phyloP scores from a whole-genome alignment of 2,113 vertebrate genomes.

The Oncorhynchus masou region DNA sequence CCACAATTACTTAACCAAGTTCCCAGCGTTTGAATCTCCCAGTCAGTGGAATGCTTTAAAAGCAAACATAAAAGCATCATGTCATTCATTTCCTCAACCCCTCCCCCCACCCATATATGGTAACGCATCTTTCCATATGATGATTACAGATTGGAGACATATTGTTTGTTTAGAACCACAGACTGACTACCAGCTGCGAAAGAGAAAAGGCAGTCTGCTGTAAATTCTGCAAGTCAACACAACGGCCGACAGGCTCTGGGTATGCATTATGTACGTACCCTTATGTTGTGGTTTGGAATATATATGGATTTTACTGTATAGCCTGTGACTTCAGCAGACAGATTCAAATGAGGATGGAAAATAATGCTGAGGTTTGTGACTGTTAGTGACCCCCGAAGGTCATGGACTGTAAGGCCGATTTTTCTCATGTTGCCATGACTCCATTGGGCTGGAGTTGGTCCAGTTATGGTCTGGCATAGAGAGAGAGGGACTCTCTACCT shows the following conservation, averaged over 20 bases:
- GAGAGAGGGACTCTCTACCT: not conserved
- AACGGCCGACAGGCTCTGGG: not conserved
- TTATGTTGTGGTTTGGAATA: not conserved
- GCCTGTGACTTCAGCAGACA: not conserved
- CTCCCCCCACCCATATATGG: not conserved
- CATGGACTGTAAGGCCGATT: not conserved
- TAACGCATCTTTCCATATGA: not conserved
- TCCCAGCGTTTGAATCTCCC: conserved; percentile 34
- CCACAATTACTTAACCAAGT: conserved; percentile 37
- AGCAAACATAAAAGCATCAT: conserved; percentile 9
- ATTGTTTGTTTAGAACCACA: conserved; percentile 17
- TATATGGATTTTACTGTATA: not conserved
- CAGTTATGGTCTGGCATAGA: conserved; percentile 13
- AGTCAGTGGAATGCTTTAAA: not conserved
- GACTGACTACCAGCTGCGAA: not conserved
- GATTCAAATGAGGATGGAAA: not conserved
- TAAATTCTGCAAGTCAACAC: not conserved
- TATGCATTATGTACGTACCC: too few relatives aligned
- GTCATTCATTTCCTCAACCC: not conserved
- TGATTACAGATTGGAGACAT: not conserved
- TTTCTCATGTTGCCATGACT: conserved; percentile 24
- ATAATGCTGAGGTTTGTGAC: not conserved
- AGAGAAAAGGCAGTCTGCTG: not conserved
- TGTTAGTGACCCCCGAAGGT: not conserved
- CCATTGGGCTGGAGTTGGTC: conserved; percentile 8